phyloP scores from a whole-genome alignment of 2,113 vertebrate genomes.

The Lophura nycthemera region DNA sequence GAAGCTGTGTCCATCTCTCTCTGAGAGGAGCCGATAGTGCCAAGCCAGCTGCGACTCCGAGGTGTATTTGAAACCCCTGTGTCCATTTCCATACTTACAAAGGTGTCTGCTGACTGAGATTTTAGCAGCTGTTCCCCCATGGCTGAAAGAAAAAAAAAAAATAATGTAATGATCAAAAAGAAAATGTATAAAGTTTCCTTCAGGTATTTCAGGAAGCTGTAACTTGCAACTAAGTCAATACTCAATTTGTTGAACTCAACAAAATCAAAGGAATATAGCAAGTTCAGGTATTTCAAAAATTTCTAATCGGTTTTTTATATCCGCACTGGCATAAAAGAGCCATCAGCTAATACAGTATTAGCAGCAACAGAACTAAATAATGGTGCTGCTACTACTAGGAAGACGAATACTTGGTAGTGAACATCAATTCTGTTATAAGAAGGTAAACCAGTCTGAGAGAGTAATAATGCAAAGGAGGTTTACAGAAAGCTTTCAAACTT shows the following conservation, averaged over 20 bases:
- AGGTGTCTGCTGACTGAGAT: slow-evolving; percentile 90
- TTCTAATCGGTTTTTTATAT: background rate
- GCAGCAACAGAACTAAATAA: background rate
- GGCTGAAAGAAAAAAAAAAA: slow-evolving; percentile 59
- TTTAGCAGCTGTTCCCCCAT: slow-evolving; percentile 89
- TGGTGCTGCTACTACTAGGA: background rate
- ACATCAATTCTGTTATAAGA: background rate
- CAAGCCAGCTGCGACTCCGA: slow-evolving; percentile 88
- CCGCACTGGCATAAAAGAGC: background rate
- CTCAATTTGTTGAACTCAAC: background rate
- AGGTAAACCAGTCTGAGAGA: background rate
- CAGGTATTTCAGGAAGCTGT: background rate
- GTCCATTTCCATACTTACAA: slow-evolving; percentile 89
- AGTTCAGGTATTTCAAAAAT: background rate
- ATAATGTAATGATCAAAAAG: background rate
- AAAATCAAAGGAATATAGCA: background rate
- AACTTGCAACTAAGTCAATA: background rate
- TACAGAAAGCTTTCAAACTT: background rate
- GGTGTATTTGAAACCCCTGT: slow-evolving; percentile 75
- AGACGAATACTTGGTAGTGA: background rate
- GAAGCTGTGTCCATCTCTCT: slow-evolving; percentile 89
- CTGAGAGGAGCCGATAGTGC: slow-evolving; percentile 77
- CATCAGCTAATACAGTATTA: background rate
- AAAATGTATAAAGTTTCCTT: background rate
- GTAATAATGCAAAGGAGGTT: background rate